phyloP scores from a whole-genome alignment of 2,113 vertebrate genomes.

The Phainopepla nitens region DNA sequence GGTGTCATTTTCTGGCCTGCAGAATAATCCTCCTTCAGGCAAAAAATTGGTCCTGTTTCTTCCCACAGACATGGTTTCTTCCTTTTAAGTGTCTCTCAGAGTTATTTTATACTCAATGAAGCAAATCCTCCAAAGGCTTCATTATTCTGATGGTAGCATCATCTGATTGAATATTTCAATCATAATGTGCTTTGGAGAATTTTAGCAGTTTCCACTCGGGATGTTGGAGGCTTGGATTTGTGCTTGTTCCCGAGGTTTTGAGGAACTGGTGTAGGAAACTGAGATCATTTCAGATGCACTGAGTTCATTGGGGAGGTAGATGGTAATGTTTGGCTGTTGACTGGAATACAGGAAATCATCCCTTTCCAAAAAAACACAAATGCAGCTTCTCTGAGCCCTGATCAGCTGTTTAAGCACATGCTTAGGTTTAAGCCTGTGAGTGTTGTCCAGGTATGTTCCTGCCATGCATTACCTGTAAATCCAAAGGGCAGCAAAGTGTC shows the following conservation, averaged over 20 bases:
- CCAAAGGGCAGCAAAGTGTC: neutral
- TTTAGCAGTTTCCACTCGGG: constrained; percentile 5
- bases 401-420: neutral
- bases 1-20: constrained; percentile 56
- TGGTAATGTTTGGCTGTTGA: constrained; percentile 15
- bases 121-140: constrained; percentile 69
- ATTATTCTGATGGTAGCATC: constrained; percentile 70
- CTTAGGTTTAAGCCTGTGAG: neutral
- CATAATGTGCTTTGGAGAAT: constrained; percentile 50
- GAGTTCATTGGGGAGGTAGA: constrained; percentile 13
- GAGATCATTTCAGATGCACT: constrained; percentile 4
- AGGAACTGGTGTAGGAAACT: constrained; percentile 12
- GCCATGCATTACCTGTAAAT: accelerated
- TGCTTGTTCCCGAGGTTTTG: constrained; percentile 3
- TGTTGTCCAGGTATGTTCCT: neutral
- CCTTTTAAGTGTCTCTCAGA: constrained; percentile 67
- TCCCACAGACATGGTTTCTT: constrained; percentile 57
- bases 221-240: neutral
- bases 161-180: constrained; percentile 78
- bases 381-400: neutral
- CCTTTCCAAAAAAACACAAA: neutral
- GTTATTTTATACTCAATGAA: constrained; percentile 73
- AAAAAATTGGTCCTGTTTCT: constrained; percentile 57
- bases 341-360: neutral
- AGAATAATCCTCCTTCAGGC: constrained; percentile 67